A percentile compares a stretch with the other conserved stretches of the same genome.
phyloP scores from a whole-genome alignment of 2,113 vertebrate species.

The Hiodon alosoides region DNA sequence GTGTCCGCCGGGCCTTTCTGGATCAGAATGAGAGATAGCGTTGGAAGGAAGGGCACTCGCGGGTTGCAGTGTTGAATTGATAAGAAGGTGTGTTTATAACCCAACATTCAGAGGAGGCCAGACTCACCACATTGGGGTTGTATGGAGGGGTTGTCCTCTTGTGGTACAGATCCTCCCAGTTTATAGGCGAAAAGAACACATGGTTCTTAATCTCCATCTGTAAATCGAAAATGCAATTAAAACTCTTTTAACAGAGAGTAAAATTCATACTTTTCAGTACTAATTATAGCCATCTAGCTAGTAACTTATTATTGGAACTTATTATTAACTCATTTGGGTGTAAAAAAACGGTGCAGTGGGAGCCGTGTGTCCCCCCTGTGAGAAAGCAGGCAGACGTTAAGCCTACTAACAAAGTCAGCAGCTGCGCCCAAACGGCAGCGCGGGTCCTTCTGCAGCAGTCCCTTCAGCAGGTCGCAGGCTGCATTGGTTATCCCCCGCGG shows the following conservation, averaged over 20 bases:
- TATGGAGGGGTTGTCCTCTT: constrained; percentile 92
- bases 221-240: constrained; percentile 19
- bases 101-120: too few relatives aligned
- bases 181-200: constrained; percentile 84
- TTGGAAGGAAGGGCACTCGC: background rate
- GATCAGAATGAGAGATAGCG: constrained; percentile 15
- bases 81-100: too few relatives aligned
- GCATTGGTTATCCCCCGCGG: constrained; percentile 83
- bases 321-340: too few relatives aligned
- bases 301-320: too few relatives aligned
- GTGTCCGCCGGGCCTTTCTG: constrained; percentile 89
- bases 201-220: constrained; percentile 95
- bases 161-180: constrained; percentile 94
- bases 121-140: constrained; percentile 93
- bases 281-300: background rate
- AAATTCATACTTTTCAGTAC: background rate
- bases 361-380: background rate
- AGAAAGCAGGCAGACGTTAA: too few relatives aligned
- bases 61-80: background rate
- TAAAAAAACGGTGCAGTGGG: too few relatives aligned
- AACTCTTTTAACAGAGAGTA: background rate
- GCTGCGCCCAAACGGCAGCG: constrained; percentile 82
- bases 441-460: constrained; percentile 92
- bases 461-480: constrained; percentile 76
- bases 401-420: constrained; percentile 83